Base-by-base conservation (phyloP, 2,888 invertebrate genomes). In the Andrena praecox region DNA sequence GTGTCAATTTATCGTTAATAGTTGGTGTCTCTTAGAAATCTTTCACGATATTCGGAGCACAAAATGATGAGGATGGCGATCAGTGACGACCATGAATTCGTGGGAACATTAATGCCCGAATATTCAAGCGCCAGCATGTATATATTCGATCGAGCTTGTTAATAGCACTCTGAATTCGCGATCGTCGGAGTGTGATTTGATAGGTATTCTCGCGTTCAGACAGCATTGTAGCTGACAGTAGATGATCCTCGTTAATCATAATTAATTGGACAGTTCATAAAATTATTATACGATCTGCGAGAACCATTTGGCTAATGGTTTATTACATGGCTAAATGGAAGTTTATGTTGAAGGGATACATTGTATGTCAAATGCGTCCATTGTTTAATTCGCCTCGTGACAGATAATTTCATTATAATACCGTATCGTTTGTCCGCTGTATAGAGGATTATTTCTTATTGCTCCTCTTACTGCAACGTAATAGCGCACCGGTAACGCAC, bases 231-330 rank as follows among this genome's bases (percentile, higher is more conserved):
- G 5, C 69, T 31, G 62, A 27, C 27, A 27, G 6, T 48, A 27
- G n/a, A 56, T 78, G 68, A 60, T 42, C 35, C 60, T 56, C 77
- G 73, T 74, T 84, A 74, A 84, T 70, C 67, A 71, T 66, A 80
- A 84, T 84, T 78, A 84, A 84, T 84, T 81, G 48, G 64, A 6
- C 48, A 12, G 33, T 20, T 35, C 59, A 60, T 64, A 74, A 69
- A 85, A 84, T 85, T 71, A 67, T 82, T 79, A 66, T 66, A 79
- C 71, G 60, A 69, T 79, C 54, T 62, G 56, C 6, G 71, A 42
- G 64, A 69, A 77, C 72, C 76, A 62, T 82, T 79, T 50, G 77
- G 63, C 68, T 79, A 82, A 85, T 82, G 82, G 82, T 33, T 75
- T n/a, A 16, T 20, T 4, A 24, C 12, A 8, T 16, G 10, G 42